Base-by-base conservation (phyloP, 2,888 invertebrate species). In the Ptilodon capucinus region DNA sequence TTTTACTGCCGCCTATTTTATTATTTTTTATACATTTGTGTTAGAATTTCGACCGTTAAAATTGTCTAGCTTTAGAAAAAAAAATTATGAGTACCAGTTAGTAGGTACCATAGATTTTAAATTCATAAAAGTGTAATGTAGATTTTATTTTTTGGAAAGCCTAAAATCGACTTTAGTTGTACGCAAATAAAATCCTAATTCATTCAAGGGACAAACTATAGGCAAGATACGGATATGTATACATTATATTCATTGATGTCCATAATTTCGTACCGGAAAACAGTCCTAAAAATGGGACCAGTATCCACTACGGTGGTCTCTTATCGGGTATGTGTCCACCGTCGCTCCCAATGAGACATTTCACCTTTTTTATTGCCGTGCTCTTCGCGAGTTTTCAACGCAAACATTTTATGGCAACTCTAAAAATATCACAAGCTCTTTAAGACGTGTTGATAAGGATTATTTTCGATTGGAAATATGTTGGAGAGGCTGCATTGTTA, bases 321-420 rank as follows among this genome's bases (percentile, higher is more conserved):
- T 91, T 90, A 91, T 91, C 91, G 80, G 63, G 73, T 68, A 69
- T 71, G 74, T 78, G 84, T 86, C 86, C 80, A 77, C 74, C 74
- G 78, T 80, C 86, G 86, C 84, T 84, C 85, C 86, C 80, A 86
- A 84, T 85, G 79, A 88, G 88, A 86, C 89, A 87, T 89, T 90
- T 91, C 87, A 90, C 85, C 87, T 88, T 91, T 90, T 91, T 91
- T 90, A 90, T 87, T 86, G 74, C 86, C 72, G 64, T 69, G 79
- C 83, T 89, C 89, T 90, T 90, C 82, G 90, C 90, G 84, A 91
- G 86, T 88, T 79, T 68, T 81, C 76, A 68, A 64, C 55, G 77
- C 76, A 49, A 74, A 51, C 32, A 21, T 64, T 49, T 30, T 8
- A 23, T 42, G 46, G 46, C 54, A 28, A 11, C 11, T 19, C 9